phyloP scores from a whole-genome alignment of 2,113 vertebrate species.

The Eolophus roseicapilla region DNA sequence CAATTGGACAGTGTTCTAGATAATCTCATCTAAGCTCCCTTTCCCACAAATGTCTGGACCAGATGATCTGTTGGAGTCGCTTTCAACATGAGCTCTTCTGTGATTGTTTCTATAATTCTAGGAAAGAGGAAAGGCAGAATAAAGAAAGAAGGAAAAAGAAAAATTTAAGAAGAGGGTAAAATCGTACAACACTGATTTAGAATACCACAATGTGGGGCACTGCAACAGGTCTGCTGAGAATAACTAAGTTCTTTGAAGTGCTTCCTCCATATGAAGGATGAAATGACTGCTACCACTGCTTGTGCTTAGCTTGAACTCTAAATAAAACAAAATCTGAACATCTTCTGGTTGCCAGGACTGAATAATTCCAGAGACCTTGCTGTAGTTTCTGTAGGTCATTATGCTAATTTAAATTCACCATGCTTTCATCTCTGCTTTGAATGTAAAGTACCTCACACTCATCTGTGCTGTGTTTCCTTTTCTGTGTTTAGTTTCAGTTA shows the following conservation, averaged over 20 bases:
- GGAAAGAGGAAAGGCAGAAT: background rate
- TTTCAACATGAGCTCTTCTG: background rate
- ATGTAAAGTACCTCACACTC: slow-evolving; percentile 3
- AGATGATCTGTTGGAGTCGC: background rate
- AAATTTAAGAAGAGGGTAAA: accelerated
- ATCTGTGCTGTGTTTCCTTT: background rate
- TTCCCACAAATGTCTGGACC: background rate
- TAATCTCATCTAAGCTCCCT: background rate
- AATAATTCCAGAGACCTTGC: slow-evolving; percentile 56
- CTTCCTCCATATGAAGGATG: background rate
- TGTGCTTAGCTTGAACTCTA: background rate
- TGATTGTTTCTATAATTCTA: background rate
- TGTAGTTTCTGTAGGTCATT: slow-evolving; percentile 48
- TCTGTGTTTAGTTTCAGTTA: background rate
- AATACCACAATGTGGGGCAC: background rate
- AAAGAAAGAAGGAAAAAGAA: background rate
- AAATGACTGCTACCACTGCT: background rate
- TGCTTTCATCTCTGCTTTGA: slow-evolving; percentile 51
- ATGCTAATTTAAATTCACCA: slow-evolving; percentile 58
- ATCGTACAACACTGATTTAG: background rate
- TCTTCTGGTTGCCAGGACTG: slow-evolving; percentile 22
- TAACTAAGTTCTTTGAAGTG: background rate
- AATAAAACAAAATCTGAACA: slow-evolving; percentile 24
- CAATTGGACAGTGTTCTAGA: background rate
- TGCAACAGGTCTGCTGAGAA: background rate